These are phyloP conservation scores for Hycleus phaleratus DNA, from an alignment of 1,140 invertebrate genomes.

Conservation along the genomic window DNA sequence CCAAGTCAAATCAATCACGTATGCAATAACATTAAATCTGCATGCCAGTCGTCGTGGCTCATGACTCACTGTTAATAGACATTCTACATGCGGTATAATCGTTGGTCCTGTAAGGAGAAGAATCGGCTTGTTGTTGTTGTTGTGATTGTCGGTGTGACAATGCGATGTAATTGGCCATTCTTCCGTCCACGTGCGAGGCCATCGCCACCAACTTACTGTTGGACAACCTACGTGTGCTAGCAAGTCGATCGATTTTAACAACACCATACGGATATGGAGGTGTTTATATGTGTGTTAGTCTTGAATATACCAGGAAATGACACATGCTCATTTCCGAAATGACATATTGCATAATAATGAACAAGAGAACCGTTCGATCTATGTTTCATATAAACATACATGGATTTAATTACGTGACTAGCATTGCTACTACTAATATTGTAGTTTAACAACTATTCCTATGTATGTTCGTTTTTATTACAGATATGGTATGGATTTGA, in stretches of 20 bases:
- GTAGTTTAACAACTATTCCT: too few relatives aligned
- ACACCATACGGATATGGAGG: constrained; percentile 1
- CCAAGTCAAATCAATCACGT: constrained; percentile 28
- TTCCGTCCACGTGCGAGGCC: constrained; percentile 25
- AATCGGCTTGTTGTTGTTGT: constrained; percentile 14
- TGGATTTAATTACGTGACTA: too few relatives aligned
- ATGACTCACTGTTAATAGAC: constrained; percentile 31
- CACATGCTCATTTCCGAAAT: constrained; percentile 23
- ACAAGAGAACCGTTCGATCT: too few relatives aligned
- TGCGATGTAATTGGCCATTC: constrained; percentile 18
- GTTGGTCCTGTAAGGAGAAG: constrained; percentile 22
- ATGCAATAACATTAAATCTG: constrained; percentile 34
- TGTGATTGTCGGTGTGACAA: constrained; percentile 15
- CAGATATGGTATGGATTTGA: constrained; percentile 86
- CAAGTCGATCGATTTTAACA: not conserved
- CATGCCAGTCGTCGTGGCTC: constrained; percentile 28
- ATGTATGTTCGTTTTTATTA: constrained; percentile 33
- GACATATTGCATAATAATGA: constrained; percentile 20
- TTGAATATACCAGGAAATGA: constrained; percentile 21
- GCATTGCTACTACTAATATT: too few relatives aligned
- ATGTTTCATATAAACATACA: too few relatives aligned
- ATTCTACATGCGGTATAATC: constrained; percentile 21
- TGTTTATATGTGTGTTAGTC: not conserved
- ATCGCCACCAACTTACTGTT: constrained; percentile 7
- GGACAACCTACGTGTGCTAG: not conserved